Percentiles rank a stretch among this genome's conserved stretches.
These are phyloP conservation scores for Bombyx huttoni DNA, from an alignment of 2,888 invertebrate species.

Conservation along the genomic window DNA sequence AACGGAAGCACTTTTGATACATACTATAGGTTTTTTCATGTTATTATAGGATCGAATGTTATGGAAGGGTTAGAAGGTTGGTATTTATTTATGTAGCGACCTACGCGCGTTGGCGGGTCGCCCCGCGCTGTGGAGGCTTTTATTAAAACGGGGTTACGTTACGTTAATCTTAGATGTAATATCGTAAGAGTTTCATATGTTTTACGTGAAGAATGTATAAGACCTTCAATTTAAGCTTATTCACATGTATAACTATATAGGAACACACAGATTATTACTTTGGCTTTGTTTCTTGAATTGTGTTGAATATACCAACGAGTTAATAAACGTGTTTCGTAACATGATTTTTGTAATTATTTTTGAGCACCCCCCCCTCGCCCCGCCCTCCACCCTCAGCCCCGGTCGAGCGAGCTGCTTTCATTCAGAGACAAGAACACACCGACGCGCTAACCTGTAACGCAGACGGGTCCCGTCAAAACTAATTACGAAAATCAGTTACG, in stretches of 20 bases:
- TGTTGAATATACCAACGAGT: conserved; percentile 68
- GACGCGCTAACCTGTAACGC: conserved; percentile 26
- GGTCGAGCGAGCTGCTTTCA: conserved; percentile 37
- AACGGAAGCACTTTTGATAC: conserved; percentile 34
- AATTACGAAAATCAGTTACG: conserved; percentile 63
- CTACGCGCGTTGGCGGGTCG: no score
- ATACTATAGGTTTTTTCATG: conserved; percentile 11
- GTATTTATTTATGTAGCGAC: conserved; percentile 47
- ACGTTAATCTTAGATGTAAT: conserved; percentile 60
- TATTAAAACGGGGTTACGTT: conserved; percentile 58
- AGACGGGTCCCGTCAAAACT: conserved; percentile 56
- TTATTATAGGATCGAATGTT: neutral
- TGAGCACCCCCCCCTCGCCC: conserved; percentile 41
- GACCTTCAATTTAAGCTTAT: conserved; percentile 56
- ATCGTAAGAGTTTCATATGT: conserved; percentile 59
- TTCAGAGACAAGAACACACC: conserved; percentile 54
- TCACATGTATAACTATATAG: conserved; percentile 50
- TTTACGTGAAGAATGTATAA: conserved; percentile 53
- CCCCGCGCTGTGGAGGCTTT: conserved; percentile 29
- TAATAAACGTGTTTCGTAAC: conserved; percentile 69
- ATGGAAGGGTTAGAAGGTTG: conserved; percentile 8
- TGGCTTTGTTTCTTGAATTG: conserved; percentile 68
- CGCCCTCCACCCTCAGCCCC: neutral
- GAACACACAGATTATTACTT: conserved; percentile 50
- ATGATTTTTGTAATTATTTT: conserved; percentile 73